Percentiles rank a stretch among this genome's conserved stretches.
phyloP scores from a whole-genome alignment of 1,140 invertebrate species.

The Achatina immaculata region DNA sequence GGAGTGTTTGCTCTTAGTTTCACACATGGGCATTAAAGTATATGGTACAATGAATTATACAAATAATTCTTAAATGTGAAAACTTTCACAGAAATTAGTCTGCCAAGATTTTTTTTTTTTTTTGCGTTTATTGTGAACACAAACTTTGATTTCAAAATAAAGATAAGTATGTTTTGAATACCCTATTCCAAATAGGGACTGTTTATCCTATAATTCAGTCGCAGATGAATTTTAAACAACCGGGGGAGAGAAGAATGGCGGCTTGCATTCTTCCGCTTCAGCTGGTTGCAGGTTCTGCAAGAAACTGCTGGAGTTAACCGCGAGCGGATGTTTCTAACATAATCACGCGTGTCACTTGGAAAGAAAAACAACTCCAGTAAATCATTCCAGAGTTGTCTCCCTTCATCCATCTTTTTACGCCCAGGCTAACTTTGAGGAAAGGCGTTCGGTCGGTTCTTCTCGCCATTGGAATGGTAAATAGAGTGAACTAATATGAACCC shows the following conservation, averaged over 20 bases:
- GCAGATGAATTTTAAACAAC: not conserved
- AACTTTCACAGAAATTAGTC: no score
- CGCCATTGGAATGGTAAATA: not conserved
- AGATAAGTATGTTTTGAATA: no score
- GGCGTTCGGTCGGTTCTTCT: not conserved
- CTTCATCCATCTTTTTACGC: not conserved
- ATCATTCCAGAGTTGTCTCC: not conserved
- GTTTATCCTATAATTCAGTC: no score
- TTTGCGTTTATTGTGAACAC: no score
- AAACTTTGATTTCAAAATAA: no score
- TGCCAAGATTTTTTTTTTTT: no score
- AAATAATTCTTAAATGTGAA: no score
- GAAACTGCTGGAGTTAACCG: not conserved
- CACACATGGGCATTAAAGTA: no score
- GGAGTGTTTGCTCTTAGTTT: no score
- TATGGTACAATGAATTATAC: no score
- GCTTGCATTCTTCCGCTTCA: not conserved
- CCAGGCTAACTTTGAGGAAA: not conserved
- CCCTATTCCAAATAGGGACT: no score
- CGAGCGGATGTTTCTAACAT: no score
- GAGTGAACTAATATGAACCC: conserved; percentile 3
- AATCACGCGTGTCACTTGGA: not conserved
- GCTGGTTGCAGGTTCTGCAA: not conserved
- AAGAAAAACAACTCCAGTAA: conserved; percentile 1
- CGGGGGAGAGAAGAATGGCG: not conserved